Conservation (phyloP, 2,797 vertebrate genomes). For the Lepilemur septentrionalis region DNA sequence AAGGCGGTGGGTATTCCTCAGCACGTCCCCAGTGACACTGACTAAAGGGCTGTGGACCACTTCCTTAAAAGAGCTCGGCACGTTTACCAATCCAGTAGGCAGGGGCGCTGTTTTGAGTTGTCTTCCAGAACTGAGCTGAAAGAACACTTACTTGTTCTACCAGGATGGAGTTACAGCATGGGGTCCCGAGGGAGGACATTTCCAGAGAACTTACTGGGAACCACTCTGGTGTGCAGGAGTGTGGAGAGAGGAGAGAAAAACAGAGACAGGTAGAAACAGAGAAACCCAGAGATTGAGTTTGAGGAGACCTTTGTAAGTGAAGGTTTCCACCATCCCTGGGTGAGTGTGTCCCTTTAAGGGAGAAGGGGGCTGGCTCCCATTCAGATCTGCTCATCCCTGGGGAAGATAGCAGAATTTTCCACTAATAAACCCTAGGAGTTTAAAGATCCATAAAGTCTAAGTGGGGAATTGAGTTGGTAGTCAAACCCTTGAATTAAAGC, state of each 20-base stretch:
- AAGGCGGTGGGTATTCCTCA: not conserved
- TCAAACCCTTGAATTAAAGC: not conserved
- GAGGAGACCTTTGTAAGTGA: not conserved
- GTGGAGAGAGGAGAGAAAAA: not conserved
- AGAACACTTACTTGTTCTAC: not conserved
- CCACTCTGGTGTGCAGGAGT: not conserved
- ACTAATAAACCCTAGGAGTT: not conserved
- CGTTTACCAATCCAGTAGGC: not conserved
- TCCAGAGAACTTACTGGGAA: not conserved
- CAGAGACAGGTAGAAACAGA: not conserved
- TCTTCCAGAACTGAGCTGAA: not conserved
- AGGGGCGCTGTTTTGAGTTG: not conserved
- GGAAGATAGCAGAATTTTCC: not conserved
- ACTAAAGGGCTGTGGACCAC: not conserved
- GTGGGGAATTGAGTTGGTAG: not conserved
- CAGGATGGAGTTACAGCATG: not conserved
- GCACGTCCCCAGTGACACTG: not conserved
- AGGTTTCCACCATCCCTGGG: not conserved
- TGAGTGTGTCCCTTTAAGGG: not conserved
- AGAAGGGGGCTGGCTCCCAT: not conserved
- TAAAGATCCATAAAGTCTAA: not conserved
- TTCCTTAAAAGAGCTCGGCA: not conserved
- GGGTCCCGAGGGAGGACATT: not conserved
- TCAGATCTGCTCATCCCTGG: not conserved
- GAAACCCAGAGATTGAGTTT: not conserved